phyloP scores from a whole-genome alignment of 2,888 invertebrate species.

The Philopedon plagiatum region DNA sequence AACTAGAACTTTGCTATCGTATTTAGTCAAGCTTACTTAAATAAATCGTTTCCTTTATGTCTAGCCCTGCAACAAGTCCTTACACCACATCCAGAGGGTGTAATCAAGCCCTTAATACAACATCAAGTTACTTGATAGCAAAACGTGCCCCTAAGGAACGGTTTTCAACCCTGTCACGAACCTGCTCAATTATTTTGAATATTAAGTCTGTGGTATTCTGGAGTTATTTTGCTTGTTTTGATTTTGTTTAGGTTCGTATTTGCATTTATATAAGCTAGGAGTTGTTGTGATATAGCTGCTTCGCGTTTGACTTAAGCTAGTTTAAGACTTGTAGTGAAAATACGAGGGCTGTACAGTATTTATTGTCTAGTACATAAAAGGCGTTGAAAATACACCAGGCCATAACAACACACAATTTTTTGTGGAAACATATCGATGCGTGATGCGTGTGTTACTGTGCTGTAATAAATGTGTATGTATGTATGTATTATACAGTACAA shows the following conservation, averaged over 20 bases:
- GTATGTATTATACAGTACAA: too few relatives aligned
- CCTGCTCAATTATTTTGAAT: conserved; percentile 10
- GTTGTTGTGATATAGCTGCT: too few relatives aligned
- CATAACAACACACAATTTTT: too few relatives aligned
- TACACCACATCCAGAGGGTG: background rate
- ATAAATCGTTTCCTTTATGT: background rate
- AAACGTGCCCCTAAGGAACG: background rate
- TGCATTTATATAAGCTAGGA: conserved; percentile 8
- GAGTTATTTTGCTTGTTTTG: conserved; percentile 11
- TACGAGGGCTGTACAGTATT: too few relatives aligned
- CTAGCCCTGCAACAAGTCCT: conserved; percentile 14
- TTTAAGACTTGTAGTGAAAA: too few relatives aligned
- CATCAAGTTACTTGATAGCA: conserved; percentile 11
- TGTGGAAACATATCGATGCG: too few relatives aligned
- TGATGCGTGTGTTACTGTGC: too few relatives aligned
- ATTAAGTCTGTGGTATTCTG: conserved; percentile 5
- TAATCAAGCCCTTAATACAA: conserved; percentile 9
- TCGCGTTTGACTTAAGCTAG: too few relatives aligned
- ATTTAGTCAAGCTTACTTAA: conserved; percentile 6
- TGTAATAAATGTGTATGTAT: too few relatives aligned
- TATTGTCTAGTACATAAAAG: too few relatives aligned
- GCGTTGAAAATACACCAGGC: too few relatives aligned
- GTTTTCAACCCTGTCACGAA: conserved; percentile 4
- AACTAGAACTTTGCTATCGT: too few relatives aligned
- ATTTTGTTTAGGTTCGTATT: conserved; percentile 7